Percentiles rank a stretch among this genome's conserved stretches.
Evolutionary conservation across 2,888 invertebrate genomes (phyloP).

Genomic region (Lepeophtheirus nordmannii): DNA sequence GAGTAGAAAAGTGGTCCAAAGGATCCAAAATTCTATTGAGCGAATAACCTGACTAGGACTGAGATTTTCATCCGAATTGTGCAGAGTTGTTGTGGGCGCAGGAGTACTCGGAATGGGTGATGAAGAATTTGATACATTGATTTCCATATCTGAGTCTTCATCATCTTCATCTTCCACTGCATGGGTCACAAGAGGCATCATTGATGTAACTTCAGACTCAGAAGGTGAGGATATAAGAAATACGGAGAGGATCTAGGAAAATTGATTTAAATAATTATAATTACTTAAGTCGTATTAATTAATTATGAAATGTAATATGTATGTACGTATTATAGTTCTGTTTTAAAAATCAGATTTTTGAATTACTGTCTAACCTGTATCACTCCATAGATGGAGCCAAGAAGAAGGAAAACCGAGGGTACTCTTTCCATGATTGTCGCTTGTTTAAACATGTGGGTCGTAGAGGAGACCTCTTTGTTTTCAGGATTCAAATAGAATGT

Average conservation of each 20-base stretch:
- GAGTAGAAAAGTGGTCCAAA: constrained; percentile 34
- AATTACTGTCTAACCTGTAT: constrained; percentile 30
- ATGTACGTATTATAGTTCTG: not conserved
- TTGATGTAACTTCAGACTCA: constrained; percentile 7
- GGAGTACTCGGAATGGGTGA: not conserved
- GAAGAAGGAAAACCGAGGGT: constrained; percentile 32
- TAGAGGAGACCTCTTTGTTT: constrained; percentile 29
- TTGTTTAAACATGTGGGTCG: constrained; percentile 29
- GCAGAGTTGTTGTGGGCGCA: not conserved
- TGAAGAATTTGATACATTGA: not conserved
- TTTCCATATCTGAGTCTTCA: constrained; percentile 15
- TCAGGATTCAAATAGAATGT: constrained; percentile 35
- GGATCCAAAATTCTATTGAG: constrained; percentile 31
- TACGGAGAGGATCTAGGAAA: not conserved
- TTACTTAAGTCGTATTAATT: too few relatives aligned
- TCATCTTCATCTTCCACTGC: constrained; percentile 10
- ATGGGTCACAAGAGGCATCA: constrained; percentile 16
- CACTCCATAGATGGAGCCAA: constrained; percentile 31
- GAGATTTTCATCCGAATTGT: constrained; percentile 25
- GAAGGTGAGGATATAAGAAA: constrained; percentile 3
- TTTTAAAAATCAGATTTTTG: not conserved
- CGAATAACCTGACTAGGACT: constrained; percentile 30
- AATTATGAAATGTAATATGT: not conserved
- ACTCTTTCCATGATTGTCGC: constrained; percentile 31
- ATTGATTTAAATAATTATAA: too few relatives aligned